phyloP scores from a whole-genome alignment of 1,140 invertebrate species.

The Pygmarrhopalites habei region DNA sequence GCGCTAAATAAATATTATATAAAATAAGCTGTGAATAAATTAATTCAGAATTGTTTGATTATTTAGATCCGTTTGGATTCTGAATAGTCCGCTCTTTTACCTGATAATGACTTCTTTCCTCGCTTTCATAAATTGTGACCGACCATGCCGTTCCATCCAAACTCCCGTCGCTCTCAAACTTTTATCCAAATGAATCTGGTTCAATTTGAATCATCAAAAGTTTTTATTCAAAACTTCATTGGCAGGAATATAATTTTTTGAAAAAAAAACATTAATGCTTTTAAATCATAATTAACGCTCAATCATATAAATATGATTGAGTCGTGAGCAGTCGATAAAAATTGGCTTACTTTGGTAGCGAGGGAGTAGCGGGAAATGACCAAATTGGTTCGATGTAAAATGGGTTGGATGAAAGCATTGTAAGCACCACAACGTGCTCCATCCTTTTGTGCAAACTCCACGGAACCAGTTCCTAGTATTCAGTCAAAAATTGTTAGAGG shows the following conservation, averaged over 20 bases:
- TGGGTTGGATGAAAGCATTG: conserved; percentile 4
- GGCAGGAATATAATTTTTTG: background rate
- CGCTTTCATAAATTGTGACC: conserved; percentile 6
- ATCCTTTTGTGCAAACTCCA: conserved; percentile 11
- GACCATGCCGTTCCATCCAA: conserved; percentile 10
- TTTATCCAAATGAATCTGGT: conserved; percentile 11
- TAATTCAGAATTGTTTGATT: too few relatives aligned
- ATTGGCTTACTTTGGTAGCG: background rate
- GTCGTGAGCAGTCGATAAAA: background rate
- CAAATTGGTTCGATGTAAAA: conserved; percentile 1
- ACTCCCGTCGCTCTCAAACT: conserved; percentile 10
- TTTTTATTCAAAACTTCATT: background rate
- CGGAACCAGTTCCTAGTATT: conserved; percentile 2
- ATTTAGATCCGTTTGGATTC: too few relatives aligned
- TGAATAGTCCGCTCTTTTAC: too few relatives aligned
- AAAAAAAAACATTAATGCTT: background rate
- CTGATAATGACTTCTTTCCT: conserved; percentile 25
- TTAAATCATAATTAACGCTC: background rate
- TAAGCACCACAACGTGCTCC: conserved; percentile 7
- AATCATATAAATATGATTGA: too few relatives aligned
- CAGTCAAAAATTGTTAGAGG: background rate
- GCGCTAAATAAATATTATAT: too few relatives aligned
- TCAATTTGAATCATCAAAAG: background rate
- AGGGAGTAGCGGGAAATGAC: background rate
- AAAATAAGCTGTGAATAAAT: too few relatives aligned